Evolutionary conservation across 2,113 vertebrate genomes (phyloP), one percentile per base, ranked within the genome.

Genomic region (Ictidomys tridecemlineatus): DNA sequence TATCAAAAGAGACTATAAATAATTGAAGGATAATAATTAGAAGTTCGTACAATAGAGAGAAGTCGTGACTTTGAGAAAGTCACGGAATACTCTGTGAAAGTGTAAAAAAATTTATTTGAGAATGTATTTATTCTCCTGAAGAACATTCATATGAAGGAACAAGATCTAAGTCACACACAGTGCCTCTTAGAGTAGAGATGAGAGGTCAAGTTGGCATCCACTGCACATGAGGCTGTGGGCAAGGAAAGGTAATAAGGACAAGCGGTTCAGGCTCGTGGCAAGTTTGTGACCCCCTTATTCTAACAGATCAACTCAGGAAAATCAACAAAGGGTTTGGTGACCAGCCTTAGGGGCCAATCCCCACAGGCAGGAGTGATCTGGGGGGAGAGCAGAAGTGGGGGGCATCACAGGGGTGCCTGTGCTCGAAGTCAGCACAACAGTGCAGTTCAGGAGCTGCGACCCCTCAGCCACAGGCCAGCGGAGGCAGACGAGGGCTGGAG

Each of bases 341-440:
- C 10, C 24, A 48, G 39, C 45, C 42, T 51, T 10, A 13, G 2
- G 26, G 6, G 12, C 5, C 26, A 51, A 32, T 8, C 34, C 39
- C 12, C 18, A 3, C 39, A 10, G 58, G 48, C n/a, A 48, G 32
- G 72, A 37, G 42, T 4, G 28, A 30, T 6, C 39, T 4, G 39
- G 39, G 39, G 39, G 39, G 39, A 39, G 39, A 39, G 39, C 39
- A 39, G 39, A 39, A 39, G 39, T 39, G 45, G 45, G 10, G 45
- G 45, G 45, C 45, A 24, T 32, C 24, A 9, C 16, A 17, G 39
- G 20, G 20, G 73, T 4, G 28, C 39, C 58, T 32, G 34, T 10
- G 48, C 13, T 28, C 58, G 26, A 22, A 2, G 14, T 6, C 1
- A 12, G 11, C 8, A 5, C 3, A 2, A n/a, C 18, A 26, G n/a